These are phyloP conservation scores for Tyrophagus putrescentiae DNA, from an alignment of 1,140 invertebrate species.

Conservation along the genomic window DNA sequence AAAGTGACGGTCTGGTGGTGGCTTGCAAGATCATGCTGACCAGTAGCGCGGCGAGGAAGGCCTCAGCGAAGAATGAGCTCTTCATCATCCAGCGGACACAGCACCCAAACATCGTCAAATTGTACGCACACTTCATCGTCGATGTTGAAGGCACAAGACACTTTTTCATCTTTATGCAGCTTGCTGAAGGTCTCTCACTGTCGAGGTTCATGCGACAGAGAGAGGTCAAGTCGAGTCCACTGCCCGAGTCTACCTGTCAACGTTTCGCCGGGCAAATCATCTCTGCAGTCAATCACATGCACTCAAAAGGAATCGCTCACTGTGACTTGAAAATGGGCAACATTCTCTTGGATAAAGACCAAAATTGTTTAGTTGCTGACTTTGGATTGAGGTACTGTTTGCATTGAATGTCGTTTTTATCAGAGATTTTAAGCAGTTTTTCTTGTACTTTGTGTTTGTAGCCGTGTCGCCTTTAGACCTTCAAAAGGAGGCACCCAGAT, in stretches of 20 bases:
- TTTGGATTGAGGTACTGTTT: too few species aligned
- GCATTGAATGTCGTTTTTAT: neutral
- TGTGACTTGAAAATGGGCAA: conserved; percentile 53
- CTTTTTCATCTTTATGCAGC: conserved; percentile 24
- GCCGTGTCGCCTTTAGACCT: conserved; percentile 14
- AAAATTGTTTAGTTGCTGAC: conserved; percentile 21
- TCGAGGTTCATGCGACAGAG: conserved; percentile 18
- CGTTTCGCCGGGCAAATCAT: conserved; percentile 19
- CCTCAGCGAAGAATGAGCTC: conserved; percentile 17
- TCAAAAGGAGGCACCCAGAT: conserved; percentile 4
- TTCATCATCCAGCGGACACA: conserved; percentile 19
- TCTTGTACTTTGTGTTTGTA: conserved; percentile 19
- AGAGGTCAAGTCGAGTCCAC: neutral
- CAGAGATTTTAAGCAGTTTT: neutral
- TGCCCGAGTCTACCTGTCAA: conserved; percentile 6
- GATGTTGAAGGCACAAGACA: neutral
- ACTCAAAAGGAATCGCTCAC: conserved; percentile 46
- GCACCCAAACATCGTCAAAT: conserved; percentile 23
- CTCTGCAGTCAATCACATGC: conserved; percentile 31
- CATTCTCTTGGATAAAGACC: conserved; percentile 38
- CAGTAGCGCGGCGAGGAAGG: neutral
- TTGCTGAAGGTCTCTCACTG: conserved; percentile 18
- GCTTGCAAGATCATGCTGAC: conserved; percentile 23
- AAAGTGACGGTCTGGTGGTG: neutral
- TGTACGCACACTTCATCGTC: conserved; percentile 24